A percentile compares a stretch with the other conserved stretches of the same genome.
Evolutionary conservation across 2,888 invertebrate species (phyloP).

Genomic region (Siphlonurus alternatus): DNA sequence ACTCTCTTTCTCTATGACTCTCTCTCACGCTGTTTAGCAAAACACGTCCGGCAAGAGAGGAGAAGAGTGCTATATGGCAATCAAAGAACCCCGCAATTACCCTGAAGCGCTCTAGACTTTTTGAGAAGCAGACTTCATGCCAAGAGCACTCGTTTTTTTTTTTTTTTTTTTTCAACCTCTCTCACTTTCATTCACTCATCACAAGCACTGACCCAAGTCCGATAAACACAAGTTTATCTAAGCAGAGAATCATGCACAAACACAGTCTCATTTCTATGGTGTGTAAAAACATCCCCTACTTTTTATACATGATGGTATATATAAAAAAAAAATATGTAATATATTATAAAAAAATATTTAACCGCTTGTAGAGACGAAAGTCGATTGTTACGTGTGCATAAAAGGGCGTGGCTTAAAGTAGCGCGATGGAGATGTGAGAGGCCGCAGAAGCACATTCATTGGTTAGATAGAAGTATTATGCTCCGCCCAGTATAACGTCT

Average conservation of each 20-base stretch:
- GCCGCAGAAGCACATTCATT: background rate
- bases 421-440: background rate
- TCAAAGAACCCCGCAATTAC: background rate
- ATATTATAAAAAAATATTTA: background rate
- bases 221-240: background rate
- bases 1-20: too few relatives aligned
- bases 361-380: background rate
- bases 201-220: background rate
- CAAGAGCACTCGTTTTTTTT: background rate
- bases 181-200: background rate
- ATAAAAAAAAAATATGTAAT: too few relatives aligned
- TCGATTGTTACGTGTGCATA: background rate
- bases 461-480: background rate
- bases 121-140: background rate
- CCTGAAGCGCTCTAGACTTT: constrained; percentile 2
- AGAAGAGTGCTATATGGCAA: background rate
- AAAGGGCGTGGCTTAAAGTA: background rate
- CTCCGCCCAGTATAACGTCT: background rate
- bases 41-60: background rate
- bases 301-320: too few relatives aligned
- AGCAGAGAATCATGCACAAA: too few relatives aligned
- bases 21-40: background rate
- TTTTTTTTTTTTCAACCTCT: background rate
- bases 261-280: too few relatives aligned
- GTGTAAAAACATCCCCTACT: too few relatives aligned